Evolutionary conservation across 2,888 invertebrate genomes (phyloP).

Genomic region (Yponomeuta sedellus): DNA sequence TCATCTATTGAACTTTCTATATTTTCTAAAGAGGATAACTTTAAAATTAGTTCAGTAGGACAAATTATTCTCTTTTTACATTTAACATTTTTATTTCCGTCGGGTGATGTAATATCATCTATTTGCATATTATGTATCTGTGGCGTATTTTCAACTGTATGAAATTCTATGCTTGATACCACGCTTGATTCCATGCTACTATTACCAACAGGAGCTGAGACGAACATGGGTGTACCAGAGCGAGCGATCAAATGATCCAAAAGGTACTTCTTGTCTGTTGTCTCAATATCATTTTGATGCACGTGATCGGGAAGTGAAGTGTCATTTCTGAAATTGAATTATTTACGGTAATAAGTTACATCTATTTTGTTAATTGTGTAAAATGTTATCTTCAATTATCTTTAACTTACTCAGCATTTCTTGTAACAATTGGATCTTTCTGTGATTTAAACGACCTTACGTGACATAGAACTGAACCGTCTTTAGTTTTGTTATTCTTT

Average conservation of each 20-base stretch:
- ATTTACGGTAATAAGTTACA: too few species aligned
- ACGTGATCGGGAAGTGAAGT: constrained; percentile 32
- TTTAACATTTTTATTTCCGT: constrained; percentile 35
- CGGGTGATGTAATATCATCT: constrained; percentile 36
- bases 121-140: constrained; percentile 31
- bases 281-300: constrained; percentile 53
- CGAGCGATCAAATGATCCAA: constrained; percentile 72
- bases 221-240: constrained; percentile 68
- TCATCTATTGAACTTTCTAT: constrained; percentile 67
- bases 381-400: not conserved
- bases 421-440: constrained; percentile 28
- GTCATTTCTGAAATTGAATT: constrained; percentile 29
- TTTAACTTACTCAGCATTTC: constrained; percentile 32
- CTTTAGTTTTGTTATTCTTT: constrained; percentile 31
- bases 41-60: constrained; percentile 66
- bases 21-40: constrained; percentile 56
- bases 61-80: constrained; percentile 58
- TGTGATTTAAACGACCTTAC: constrained; percentile 58
- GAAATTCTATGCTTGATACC: constrained; percentile 66
- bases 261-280: constrained; percentile 69
- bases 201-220: constrained; percentile 63
- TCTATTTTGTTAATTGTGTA: not conserved
- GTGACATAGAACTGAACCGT: constrained; percentile 37
- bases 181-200: constrained; percentile 56
- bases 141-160: constrained; percentile 69